Conservation (phyloP, 2,888 invertebrate genomes). For the Lumbricus terrestris region DNA sequence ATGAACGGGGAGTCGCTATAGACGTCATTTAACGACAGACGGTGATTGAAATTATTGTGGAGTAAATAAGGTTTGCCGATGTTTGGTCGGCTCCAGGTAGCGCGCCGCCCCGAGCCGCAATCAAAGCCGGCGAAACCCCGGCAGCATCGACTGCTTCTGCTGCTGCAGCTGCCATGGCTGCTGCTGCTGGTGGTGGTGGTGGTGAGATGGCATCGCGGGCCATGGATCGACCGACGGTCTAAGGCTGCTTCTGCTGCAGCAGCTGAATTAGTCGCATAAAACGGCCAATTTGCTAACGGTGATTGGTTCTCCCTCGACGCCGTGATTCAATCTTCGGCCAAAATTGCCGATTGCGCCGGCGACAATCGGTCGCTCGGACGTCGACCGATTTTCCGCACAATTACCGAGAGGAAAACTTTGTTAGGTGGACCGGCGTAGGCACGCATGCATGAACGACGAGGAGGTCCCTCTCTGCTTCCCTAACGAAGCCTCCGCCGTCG, state of each 20-base stretch:
- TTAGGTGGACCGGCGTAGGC: not conserved
- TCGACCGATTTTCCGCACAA: constrained; percentile 16
- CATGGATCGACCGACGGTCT: constrained; percentile 13
- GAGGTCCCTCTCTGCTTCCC: not conserved
- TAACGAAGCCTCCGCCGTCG: not conserved
- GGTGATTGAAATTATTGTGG: constrained; percentile 22
- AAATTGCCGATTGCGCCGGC: not conserved
- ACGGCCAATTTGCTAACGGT: constrained; percentile 16
- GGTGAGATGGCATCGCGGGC: not conserved
- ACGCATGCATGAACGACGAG: no score
- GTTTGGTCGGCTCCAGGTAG: not conserved
- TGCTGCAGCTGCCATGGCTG: not conserved
- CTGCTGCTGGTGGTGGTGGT: not conserved
- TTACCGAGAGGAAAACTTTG: constrained; percentile 24
- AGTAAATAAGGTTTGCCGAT: constrained; percentile 21
- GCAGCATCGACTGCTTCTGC: not conserved
- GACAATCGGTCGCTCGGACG: not conserved
- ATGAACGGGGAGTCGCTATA: not conserved
- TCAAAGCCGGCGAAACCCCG: not conserved
- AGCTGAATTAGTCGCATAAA: constrained; percentile 9
- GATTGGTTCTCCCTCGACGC: constrained; percentile 3
- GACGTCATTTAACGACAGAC: constrained; percentile 20
- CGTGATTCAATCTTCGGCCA: not conserved
- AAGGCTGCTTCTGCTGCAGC: not conserved
- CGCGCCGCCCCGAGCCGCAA: not conserved